A percentile compares a stretch with the other conserved stretches of the same genome.
Conservation (phyloP, 2,888 invertebrate genomes). For the Xylocampa areola region DNA sequence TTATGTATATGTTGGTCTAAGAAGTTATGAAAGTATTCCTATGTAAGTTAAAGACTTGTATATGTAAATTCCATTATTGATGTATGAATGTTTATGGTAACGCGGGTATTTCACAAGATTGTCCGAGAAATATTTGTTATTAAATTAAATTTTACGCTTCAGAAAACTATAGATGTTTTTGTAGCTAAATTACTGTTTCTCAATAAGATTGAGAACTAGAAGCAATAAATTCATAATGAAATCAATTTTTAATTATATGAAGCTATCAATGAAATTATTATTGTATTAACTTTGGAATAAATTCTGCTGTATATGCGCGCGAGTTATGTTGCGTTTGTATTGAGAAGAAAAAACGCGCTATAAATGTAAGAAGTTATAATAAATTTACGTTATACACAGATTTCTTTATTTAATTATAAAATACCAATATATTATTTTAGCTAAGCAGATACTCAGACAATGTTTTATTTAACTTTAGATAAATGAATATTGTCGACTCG, state of each 20-base stretch:
- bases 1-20: conserved; percentile 73
- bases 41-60: conserved; percentile 68
- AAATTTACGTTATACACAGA: conserved; percentile 53
- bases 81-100: conserved; percentile 65
- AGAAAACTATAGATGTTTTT: not conserved
- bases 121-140: not conserved
- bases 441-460: not conserved
- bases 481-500: too few relatives aligned
- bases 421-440: not conserved
- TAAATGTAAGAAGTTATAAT: conserved; percentile 53
- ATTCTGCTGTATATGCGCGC: conserved; percentile 29
- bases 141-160: conserved; percentile 5
- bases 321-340: conserved; percentile 23
- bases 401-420: conserved; percentile 21
- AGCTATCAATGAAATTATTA: conserved; percentile 38
- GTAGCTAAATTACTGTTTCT: conserved; percentile 24
- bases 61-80: conserved; percentile 80
- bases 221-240: conserved; percentile 6
- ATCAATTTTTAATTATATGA: conserved; percentile 8
- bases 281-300: conserved; percentile 14
- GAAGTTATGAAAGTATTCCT: conserved; percentile 68
- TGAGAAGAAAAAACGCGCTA: conserved; percentile 27
- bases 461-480: too few relatives aligned
- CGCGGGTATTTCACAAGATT: conserved; percentile 46
- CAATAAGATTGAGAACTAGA: conserved; percentile 33